Evolutionary conservation across 2,888 invertebrate species (phyloP).

Genomic region (Seira ritae): DNA sequence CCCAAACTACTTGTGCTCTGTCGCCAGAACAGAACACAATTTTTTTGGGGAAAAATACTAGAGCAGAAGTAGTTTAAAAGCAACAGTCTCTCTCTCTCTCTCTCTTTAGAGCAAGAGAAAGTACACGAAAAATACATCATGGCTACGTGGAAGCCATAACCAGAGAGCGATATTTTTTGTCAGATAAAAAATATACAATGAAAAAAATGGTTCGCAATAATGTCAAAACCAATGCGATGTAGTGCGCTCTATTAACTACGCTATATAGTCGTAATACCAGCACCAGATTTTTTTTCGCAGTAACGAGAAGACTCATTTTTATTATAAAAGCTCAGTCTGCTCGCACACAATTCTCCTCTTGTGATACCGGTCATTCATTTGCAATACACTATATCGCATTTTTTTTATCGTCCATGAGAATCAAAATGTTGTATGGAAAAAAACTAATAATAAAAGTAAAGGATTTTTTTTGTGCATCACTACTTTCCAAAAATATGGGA

Average conservation of each 20-base stretch:
- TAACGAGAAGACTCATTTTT: conserved; percentile 33
- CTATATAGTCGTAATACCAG: too few species aligned
- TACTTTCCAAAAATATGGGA: conserved; percentile 28
- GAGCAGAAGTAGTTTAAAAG: conserved; percentile 39
- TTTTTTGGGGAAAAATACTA: too few species aligned
- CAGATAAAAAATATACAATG: too few species aligned
- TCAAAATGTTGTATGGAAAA: conserved; percentile 1
- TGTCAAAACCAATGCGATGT: too few species aligned
- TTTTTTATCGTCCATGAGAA: conserved; percentile 29
- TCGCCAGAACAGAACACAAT: conserved; percentile 18
- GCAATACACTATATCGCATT: conserved; percentile 30
- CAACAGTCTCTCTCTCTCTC: conserved; percentile 44
- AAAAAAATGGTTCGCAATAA: too few species aligned
- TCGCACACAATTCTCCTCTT: too few species aligned
- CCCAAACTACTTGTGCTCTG: conserved; percentile 24
- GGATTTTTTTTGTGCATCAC: conserved; percentile 33
- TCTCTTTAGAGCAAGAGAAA: background rate
- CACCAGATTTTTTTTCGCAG: conserved; percentile 17
- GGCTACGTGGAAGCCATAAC: conserved; percentile 43
- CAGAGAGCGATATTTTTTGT: too few species aligned
- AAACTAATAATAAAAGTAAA: conserved; percentile 38
- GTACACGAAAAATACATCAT: conserved; percentile 34
- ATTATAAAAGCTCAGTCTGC: too few species aligned
- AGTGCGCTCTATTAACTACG: too few species aligned
- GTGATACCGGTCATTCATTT: too few species aligned